Conservation (phyloP, 1,140 invertebrate genomes). For the Rhagoletis zephyria region DNA sequence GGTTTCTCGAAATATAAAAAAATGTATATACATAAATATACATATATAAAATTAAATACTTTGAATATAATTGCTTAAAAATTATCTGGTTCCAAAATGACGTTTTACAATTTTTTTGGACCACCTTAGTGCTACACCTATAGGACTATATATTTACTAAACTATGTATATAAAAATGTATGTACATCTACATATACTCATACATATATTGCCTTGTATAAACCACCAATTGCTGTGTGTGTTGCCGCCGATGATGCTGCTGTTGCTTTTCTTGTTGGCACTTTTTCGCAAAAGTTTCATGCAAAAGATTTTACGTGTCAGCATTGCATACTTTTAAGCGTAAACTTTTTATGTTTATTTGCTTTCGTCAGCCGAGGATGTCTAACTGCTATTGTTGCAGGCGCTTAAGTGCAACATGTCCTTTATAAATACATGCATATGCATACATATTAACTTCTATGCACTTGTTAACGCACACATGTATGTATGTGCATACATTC, state of each 20-base stretch:
- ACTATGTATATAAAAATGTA: not conserved
- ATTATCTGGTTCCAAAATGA: no score
- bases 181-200: not conserved
- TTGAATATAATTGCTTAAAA: no score
- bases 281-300: slow-evolving; percentile 33
- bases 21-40: no score
- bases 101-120: no score
- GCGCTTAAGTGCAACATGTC: not conserved
- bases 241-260: not conserved
- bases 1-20: no score
- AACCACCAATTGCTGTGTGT: not conserved
- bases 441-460: not conserved
- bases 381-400: not conserved
- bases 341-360: slow-evolving; percentile 43
- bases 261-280: not conserved
- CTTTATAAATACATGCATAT: not conserved
- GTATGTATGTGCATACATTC: not conserved
- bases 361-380: not conserved
- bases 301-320: slow-evolving; percentile 42
- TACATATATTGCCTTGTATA: not conserved
- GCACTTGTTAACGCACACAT: no score
- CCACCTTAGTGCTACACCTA: no score
- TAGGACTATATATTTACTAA: no score
- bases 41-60: no score
- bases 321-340: not conserved